Base-by-base conservation (phyloP, 2,113 vertebrate genomes). In the Xiphias gladius region DNA sequence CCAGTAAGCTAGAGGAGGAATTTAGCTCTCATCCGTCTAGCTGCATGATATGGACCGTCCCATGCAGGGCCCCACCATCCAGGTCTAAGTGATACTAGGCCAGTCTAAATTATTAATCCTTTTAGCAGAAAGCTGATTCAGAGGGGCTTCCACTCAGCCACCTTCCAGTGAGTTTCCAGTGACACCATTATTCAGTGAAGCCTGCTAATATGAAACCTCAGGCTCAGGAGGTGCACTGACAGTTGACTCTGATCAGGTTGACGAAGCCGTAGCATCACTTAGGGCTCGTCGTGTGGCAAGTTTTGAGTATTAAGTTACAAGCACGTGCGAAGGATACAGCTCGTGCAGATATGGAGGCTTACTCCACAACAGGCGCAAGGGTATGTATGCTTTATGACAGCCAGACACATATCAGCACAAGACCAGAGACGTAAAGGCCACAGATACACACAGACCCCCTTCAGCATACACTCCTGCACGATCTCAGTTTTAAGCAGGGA, bases 81-180 rank as follows among this genome's bases (percentile, higher is more conserved):
- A 70, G 66, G 78, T 73, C 84, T 74, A 54, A 63, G 85, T 62
- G 88, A 88, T 81, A 85, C 82, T 55, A 83, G 84, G 79, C 61
- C 54, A 64, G 61, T 43, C 82, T 93, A 83, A 89, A 93, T 93
- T 92, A 92, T 93, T 93, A 76, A 94, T 92, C 81, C 68, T 61
- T 79, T 79, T 35, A 73, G 81, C 80, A 83, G 88, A 90, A 82
- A 61, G 82, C 70, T 70, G 90, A 90, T 82, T 89, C 74, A 30
- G 88, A 86, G 83, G 76, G 84, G 41, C 88, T 87, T 90, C 75
- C 85, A 78, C 79, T 71, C 80, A 79, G 77, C 86, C 88, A 80
- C 82, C 84, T 76, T 80, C 67, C 73, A 35, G 32, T 12, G 19
- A 71, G 85, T 89, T 91, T 85, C 87, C 83, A 89, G 83, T 92